Evolutionary conservation across 1,140 invertebrate genomes (phyloP).

Genomic region (Brachionus koreanus): DNA sequence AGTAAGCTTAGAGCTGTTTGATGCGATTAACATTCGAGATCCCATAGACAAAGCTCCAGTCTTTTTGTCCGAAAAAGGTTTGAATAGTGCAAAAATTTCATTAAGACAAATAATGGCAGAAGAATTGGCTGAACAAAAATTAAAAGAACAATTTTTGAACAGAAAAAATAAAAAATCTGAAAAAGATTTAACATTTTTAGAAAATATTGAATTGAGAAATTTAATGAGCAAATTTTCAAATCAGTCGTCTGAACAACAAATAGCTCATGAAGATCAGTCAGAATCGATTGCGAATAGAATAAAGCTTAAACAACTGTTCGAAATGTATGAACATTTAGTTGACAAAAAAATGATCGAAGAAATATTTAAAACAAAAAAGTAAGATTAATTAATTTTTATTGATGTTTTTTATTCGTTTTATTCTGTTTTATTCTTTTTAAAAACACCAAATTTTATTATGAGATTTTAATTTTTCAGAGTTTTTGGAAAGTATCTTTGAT

Average conservation of each 20-base stretch:
- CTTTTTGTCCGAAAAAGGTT: conserved; percentile 14
- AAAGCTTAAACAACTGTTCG: conserved; percentile 10
- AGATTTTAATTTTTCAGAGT: no score
- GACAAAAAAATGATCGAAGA: conserved; percentile 16
- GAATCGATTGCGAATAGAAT: not conserved
- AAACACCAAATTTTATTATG: no score
- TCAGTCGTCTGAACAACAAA: not conserved
- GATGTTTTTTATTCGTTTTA: not conserved
- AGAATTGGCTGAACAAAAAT: conserved; percentile 8
- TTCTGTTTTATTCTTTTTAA: no score
- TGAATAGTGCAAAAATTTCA: not conserved
- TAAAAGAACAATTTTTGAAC: not conserved
- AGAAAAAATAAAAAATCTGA: conserved; percentile 3
- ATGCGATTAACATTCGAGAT: conserved; percentile 6
- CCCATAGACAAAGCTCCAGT: conserved; percentile 27
- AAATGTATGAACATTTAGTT: conserved; percentile 24
- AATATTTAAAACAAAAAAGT: conserved; percentile 9
- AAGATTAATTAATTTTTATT: not conserved
- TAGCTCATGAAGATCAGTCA: not conserved
- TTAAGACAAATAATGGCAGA: conserved; percentile 36
- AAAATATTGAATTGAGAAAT: not conserved
- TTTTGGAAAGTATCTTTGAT: no score
- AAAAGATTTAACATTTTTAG: not conserved
- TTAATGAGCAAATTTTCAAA: not conserved
- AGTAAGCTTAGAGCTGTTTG: conserved; percentile 6